Conservation (phyloP, 2,888 invertebrate species). For the Hedya salicella region DNA sequence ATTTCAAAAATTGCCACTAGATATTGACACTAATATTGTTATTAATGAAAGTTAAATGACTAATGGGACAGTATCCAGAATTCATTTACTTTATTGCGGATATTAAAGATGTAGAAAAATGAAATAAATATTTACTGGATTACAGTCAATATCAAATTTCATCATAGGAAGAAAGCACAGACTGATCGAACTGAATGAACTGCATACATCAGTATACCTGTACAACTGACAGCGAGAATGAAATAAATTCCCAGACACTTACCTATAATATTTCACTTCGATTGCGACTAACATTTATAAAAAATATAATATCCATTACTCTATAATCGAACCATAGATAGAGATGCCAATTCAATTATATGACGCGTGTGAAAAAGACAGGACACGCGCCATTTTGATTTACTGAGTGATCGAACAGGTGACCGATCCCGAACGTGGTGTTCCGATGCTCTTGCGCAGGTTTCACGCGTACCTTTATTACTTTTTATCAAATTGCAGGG, state of each 20-base stretch:
- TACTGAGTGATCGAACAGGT: constrained; percentile 60
- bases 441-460: constrained; percentile 52
- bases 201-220: neutral
- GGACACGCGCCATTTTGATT: constrained; percentile 65
- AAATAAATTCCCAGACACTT: neutral
- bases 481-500: constrained; percentile 27
- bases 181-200: neutral
- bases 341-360: constrained; percentile 46
- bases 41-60: too few relatives aligned
- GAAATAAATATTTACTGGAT: too few relatives aligned
- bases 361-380: constrained; percentile 48
- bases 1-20: too few relatives aligned
- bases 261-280: neutral
- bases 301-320: constrained; percentile 48
- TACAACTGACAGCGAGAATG: neutral
- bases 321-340: constrained; percentile 59
- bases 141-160: too few relatives aligned
- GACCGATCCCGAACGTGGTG: constrained; percentile 59
- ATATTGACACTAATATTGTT: too few relatives aligned
- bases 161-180: neutral
- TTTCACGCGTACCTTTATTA: constrained; percentile 25
- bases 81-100: too few relatives aligned
- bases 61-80: too few relatives aligned
- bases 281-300: neutral
- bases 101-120: too few relatives aligned